A percentile compares a stretch with the other conserved stretches of the same genome.
These are phyloP conservation scores for Maccullochella peelii DNA, from an alignment of 2,113 vertebrate species.

Conservation along the genomic window DNA sequence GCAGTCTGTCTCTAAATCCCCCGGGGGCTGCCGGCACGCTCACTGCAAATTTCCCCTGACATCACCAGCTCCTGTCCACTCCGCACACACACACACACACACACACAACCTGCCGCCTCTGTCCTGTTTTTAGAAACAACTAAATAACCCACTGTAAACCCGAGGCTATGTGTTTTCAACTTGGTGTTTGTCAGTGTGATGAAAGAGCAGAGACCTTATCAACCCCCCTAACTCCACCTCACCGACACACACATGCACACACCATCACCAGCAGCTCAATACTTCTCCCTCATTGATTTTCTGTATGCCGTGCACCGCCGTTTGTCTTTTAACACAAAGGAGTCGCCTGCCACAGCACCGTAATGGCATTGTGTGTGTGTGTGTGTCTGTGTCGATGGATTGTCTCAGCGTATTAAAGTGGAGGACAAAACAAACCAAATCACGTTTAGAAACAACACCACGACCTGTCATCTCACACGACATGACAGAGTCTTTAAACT, in stretches of 20 bases:
- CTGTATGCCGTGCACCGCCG: constrained; percentile 46
- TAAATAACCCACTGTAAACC: constrained; percentile 59
- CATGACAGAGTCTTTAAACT: neutral
- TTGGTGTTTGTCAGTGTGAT: constrained; percentile 40
- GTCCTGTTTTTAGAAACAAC: constrained; percentile 58
- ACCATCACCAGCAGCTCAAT: constrained; percentile 68
- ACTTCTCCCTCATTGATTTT: constrained; percentile 80
- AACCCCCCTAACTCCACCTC: constrained; percentile 24
- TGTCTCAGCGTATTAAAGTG: constrained; percentile 29
- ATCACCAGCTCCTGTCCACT: constrained; percentile 30
- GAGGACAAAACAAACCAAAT: constrained; percentile 24
- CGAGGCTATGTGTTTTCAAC: constrained; percentile 39
- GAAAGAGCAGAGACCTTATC: constrained; percentile 57
- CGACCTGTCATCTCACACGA: neutral
- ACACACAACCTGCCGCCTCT: constrained; percentile 27
- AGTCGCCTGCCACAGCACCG: constrained; percentile 45
- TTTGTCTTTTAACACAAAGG: constrained; percentile 75
- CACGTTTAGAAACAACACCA: neutral
- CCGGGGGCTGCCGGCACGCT: constrained; percentile 17
- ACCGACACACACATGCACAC: neutral
- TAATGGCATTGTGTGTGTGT: constrained; percentile 35
- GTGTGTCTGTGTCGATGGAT: constrained; percentile 45
- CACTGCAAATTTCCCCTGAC: constrained; percentile 64
- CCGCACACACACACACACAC: neutral
- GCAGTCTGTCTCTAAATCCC: constrained; percentile 50